Evolutionary conservation across 1,140 invertebrate species (phyloP), one percentile per base, ranked within the genome.

Genomic region (Atopsyche davidsoni): DNA sequence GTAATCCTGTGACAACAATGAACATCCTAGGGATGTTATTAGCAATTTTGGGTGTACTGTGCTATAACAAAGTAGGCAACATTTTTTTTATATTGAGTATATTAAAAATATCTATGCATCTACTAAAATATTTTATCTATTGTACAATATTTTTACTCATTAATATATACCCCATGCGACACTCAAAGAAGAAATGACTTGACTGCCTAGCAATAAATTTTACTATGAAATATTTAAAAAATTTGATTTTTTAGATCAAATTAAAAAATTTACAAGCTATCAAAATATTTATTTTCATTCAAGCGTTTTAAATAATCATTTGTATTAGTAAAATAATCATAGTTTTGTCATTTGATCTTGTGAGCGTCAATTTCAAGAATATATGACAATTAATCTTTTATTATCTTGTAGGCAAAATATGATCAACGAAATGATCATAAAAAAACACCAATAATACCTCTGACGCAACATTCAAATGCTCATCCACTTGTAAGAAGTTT

Each of bases 11-110:
- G 1, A 92, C 92, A 2, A 72, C 79, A 42, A 68, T 85, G 24
- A 98, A 98, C 71, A 67, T 96, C 53, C 75, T 89, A 38, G 95
- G 95, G 28, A 98, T 97, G 93, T 70, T 84, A 22, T 62, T 96
- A 48, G 93, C 96, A 2, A 85, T 95, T 51, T 72, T 87, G 44
- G 95, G 94, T 22, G 94, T 97, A 17, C 73, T 98, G 9, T 79
- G 78, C 39, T 98, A 98, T 68, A 97, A 97, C 68, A 83, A 82
- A 67, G 77, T 78, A 64, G 54, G 19, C 23, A 13, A 18, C 13
- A 2, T 13, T 18, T 22, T 19, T 24, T 18, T 11, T 32, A n/a
- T 40, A 21, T 24, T 32, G n/a, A n/a, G n/a, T n/a, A n/a, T n/a
- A n/a, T n/a, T n/a, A n/a, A n/a, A n/a, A n/a, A n/a, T n/a, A n/a